Percentiles rank a stretch among this genome's conserved stretches.
Conservation (phyloP, 2,888 invertebrate species). For the Campoletis raptor region DNA sequence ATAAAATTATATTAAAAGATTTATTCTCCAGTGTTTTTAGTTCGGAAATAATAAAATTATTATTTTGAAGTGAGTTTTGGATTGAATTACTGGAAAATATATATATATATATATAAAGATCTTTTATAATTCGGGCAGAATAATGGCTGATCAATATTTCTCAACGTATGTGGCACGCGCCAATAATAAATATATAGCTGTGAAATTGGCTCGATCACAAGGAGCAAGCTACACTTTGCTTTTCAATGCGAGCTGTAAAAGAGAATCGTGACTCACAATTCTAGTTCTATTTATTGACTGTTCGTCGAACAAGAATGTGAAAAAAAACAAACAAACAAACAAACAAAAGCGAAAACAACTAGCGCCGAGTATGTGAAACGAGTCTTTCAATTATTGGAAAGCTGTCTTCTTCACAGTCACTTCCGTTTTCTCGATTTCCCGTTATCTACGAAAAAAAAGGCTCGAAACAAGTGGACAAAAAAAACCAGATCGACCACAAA, state of each 20-base stretch:
- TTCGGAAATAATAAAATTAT: no score
- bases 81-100: no score
- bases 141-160: background rate
- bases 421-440: slow-evolving; percentile 3
- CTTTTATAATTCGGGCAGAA: background rate
- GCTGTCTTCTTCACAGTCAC: slow-evolving; percentile 24
- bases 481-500: background rate
- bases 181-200: background rate
- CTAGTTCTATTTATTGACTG: slow-evolving; percentile 14
- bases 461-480: slow-evolving; percentile 3
- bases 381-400: slow-evolving; percentile 34
- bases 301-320: slow-evolving; percentile 11
- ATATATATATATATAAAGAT: no score
- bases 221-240: slow-evolving; percentile 3
- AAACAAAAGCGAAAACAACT: background rate
- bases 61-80: no score
- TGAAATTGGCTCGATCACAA: slow-evolving; percentile 20
- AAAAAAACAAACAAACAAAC: background rate
- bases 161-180: background rate
- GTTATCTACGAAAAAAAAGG: slow-evolving; percentile 4
- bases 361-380: slow-evolving; percentile 7
- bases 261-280: slow-evolving; percentile 14
- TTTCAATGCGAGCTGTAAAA: slow-evolving; percentile 5
- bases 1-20: no score
- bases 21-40: no score